Conservation (phyloP, 2,113 vertebrate species). For the Corydoras maculifer region DNA sequence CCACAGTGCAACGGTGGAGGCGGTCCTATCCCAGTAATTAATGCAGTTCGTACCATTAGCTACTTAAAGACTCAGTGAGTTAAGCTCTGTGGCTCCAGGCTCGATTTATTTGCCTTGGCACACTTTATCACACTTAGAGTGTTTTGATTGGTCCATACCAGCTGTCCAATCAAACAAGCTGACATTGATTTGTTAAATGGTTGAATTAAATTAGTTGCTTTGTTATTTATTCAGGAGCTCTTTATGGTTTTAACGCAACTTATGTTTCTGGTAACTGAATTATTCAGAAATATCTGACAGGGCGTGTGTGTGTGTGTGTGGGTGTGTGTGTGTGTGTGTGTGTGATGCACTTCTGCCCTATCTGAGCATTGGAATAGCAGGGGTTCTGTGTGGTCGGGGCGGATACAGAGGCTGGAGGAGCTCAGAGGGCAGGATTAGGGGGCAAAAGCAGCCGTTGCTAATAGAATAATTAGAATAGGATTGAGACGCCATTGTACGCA, state of each 20-base stretch:
- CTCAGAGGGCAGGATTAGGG: slow-evolving; percentile 37
- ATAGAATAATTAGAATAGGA: slow-evolving; percentile 43
- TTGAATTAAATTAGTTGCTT: slow-evolving; percentile 28
- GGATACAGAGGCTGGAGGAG: slow-evolving; percentile 18
- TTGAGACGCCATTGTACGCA: slow-evolving; percentile 44
- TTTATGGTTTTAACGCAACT: slow-evolving; percentile 16
- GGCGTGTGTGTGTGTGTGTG: slow-evolving; percentile 1
- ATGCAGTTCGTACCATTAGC: background rate
- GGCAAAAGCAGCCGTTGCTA: slow-evolving; percentile 34
- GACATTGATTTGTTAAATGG: slow-evolving; percentile 37
- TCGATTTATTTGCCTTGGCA: slow-evolving; percentile 32
- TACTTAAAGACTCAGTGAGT: slow-evolving; percentile 18
- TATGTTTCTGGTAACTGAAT: slow-evolving; percentile 5
- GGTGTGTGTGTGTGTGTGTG: slow-evolving; percentile 19
- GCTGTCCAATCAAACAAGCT: slow-evolving; percentile 10
- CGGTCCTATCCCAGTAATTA: background rate
- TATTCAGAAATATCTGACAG: slow-evolving; percentile 1
- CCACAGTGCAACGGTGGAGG: background rate
- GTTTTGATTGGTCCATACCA: slow-evolving; percentile 28
- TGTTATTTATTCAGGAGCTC: slow-evolving; percentile 5
- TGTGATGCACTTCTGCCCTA: slow-evolving; percentile 18
- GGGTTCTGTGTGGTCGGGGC: slow-evolving; percentile 30
- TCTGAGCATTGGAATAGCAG: slow-evolving; percentile 40
- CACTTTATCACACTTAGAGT: slow-evolving; percentile 9
- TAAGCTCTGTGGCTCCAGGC: too few species aligned